Percentiles rank a stretch among this genome's conserved stretches.
phyloP scores from a whole-genome alignment of 1,140 invertebrate genomes.

The Mylabris phalerata region DNA sequence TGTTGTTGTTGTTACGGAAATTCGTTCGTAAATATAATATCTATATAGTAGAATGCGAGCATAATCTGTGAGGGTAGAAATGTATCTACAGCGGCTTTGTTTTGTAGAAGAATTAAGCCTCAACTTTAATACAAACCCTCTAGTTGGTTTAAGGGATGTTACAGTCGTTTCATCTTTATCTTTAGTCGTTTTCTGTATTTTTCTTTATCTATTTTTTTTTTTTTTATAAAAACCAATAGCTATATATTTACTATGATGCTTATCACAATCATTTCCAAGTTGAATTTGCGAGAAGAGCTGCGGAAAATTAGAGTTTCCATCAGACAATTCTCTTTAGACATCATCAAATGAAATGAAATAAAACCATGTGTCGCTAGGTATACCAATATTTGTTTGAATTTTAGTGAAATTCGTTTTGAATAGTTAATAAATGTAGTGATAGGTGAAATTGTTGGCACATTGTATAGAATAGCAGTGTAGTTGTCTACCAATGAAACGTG shows the following conservation, averaged over 20 bases:
- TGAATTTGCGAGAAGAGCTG: not conserved
- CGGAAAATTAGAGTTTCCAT: not conserved
- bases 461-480: too few species aligned
- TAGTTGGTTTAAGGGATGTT: not conserved
- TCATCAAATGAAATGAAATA: too few species aligned
- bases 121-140: constrained; percentile 21
- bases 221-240: too few species aligned
- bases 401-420: too few species aligned
- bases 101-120: constrained; percentile 32
- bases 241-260: not conserved
- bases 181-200: too few species aligned
- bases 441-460: too few species aligned
- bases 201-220: too few species aligned
- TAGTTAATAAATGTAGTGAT: too few species aligned
- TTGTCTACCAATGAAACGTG: constrained; percentile 2
- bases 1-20: constrained; percentile 21
- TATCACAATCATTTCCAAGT: constrained; percentile 2
- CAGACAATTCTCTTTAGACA: too few species aligned
- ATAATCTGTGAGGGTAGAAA: constrained; percentile 30
- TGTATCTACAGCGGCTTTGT: constrained; percentile 31
- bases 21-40: constrained; percentile 26
- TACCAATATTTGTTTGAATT: too few species aligned
- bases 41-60: not conserved
- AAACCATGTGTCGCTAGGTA: too few species aligned
- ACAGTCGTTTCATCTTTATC: too few species aligned